Percentiles rank a stretch among this genome's conserved stretches.
phyloP scores from a whole-genome alignment of 2,888 invertebrate genomes.

The Xylocampa areola region DNA sequence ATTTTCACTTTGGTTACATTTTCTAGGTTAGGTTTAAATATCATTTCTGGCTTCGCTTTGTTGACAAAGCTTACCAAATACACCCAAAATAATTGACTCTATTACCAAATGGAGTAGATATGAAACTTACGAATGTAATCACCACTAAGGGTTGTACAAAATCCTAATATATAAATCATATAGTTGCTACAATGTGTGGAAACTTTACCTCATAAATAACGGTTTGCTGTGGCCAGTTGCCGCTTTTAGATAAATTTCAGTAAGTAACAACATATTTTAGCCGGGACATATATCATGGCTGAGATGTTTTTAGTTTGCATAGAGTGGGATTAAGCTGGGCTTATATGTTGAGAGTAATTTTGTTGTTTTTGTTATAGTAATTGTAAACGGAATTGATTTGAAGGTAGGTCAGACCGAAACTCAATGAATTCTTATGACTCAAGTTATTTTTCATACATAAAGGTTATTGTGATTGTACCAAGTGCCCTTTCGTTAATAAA shows the following conservation, averaged over 20 bases:
- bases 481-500: too few relatives aligned
- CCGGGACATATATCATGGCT: slow-evolving; percentile 44
- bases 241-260: slow-evolving; percentile 66
- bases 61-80: too few relatives aligned
- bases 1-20: too few relatives aligned
- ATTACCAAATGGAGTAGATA: slow-evolving; percentile 25
- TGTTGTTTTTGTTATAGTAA: slow-evolving; percentile 15
- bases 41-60: too few relatives aligned
- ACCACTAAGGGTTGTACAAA: slow-evolving; percentile 61
- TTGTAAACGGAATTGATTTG: slow-evolving; percentile 4
- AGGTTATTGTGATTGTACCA: too few relatives aligned
- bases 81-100: neutral
- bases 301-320: slow-evolving; percentile 55
- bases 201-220: slow-evolving; percentile 77
- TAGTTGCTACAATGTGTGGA: slow-evolving; percentile 67
- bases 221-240: slow-evolving; percentile 68
- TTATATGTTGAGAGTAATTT: slow-evolving; percentile 18
- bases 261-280: slow-evolving; percentile 62
- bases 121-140: slow-evolving; percentile 38
- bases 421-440: too few relatives aligned
- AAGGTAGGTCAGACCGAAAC: neutral
- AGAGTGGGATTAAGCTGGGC: slow-evolving; percentile 35
- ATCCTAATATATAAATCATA: slow-evolving; percentile 74
- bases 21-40: too few relatives aligned
- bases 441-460: too few relatives aligned